Evolutionary conservation across 2,888 invertebrate genomes (phyloP).

Genomic region (Amphimallon solstitiale): DNA sequence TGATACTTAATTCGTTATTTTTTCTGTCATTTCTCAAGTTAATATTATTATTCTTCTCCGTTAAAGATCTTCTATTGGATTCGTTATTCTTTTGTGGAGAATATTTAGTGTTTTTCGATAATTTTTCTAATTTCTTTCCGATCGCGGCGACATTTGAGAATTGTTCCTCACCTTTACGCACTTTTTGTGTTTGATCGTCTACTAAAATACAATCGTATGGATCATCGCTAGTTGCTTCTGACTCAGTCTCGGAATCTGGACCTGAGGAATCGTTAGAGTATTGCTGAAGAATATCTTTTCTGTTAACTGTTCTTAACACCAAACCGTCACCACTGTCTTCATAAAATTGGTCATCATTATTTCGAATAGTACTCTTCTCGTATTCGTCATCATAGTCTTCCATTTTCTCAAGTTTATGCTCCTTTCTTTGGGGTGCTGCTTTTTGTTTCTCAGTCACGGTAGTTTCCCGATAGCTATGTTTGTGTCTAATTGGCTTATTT

Average conservation of each 20-base stretch:
- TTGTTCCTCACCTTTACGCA: constrained; percentile 52
- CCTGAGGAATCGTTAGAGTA: constrained; percentile 69
- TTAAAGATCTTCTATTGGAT: constrained; percentile 49
- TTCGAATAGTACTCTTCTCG: constrained; percentile 45
- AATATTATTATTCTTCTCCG: constrained; percentile 50
- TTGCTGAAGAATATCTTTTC: constrained; percentile 78
- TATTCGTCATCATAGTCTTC: constrained; percentile 46
- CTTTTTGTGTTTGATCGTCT: constrained; percentile 70
- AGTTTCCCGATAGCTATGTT: constrained; percentile 54
- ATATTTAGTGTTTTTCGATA: constrained; percentile 61
- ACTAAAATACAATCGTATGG: constrained; percentile 86
- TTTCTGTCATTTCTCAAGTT: constrained; percentile 49
- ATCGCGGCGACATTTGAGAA: constrained; percentile 65
- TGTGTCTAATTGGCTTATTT: constrained; percentile 28
- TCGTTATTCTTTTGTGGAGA: constrained; percentile 57
- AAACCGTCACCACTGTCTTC: constrained; percentile 74
- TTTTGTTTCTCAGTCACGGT: constrained; percentile 56
- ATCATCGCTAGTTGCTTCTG: constrained; percentile 76
- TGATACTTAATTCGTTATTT: constrained; percentile 40
- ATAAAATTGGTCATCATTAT: constrained; percentile 71
- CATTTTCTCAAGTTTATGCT: constrained; percentile 47
- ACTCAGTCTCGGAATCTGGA: constrained; percentile 72
- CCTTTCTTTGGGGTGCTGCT: constrained; percentile 60
- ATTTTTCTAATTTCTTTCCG: constrained; percentile 61
- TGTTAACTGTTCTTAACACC: constrained; percentile 77